Percentiles rank a stretch among this genome's conserved stretches.
Conservation (phyloP, 1,140 invertebrate species). For the Dolichoris vasculosae region DNA sequence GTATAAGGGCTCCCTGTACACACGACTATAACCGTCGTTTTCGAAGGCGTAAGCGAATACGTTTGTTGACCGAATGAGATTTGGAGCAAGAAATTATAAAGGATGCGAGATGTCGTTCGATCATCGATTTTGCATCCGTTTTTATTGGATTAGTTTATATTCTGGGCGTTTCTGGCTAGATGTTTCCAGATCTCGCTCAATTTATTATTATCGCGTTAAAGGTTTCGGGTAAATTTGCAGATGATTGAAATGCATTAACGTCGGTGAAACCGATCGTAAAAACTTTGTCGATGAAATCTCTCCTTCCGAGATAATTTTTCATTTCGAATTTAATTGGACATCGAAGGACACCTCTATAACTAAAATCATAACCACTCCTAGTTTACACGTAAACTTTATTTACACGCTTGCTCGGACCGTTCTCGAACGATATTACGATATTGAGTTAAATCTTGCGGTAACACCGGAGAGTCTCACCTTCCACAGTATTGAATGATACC, state of each 20-base stretch:
- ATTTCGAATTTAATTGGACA: too few relatives aligned
- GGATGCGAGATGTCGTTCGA: background rate
- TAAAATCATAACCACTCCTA: too few relatives aligned
- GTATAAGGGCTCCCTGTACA: background rate
- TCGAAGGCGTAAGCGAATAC: background rate
- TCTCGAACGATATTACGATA: background rate
- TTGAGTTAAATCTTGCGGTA: background rate
- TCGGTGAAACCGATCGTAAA: too few relatives aligned
- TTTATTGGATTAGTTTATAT: background rate
- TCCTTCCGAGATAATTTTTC: too few relatives aligned
- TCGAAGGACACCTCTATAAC: too few relatives aligned
- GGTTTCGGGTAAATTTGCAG: background rate
- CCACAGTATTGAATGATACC: conserved; percentile 90
- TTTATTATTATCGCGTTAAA: background rate
- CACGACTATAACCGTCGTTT: background rate
- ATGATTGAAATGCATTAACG: background rate
- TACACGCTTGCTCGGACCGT: background rate
- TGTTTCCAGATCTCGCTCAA: background rate
- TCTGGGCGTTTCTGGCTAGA: background rate
- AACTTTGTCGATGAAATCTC: too few relatives aligned
- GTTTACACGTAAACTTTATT: too few relatives aligned
- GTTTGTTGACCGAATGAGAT: background rate
- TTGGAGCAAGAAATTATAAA: background rate
- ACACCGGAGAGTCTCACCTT: conserved; percentile 78
- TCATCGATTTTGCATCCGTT: background rate